Evolutionary conservation across 2,113 vertebrate genomes (phyloP), one percentile per base, ranked within the genome.

Genomic region (Pampusana beccarii): DNA sequence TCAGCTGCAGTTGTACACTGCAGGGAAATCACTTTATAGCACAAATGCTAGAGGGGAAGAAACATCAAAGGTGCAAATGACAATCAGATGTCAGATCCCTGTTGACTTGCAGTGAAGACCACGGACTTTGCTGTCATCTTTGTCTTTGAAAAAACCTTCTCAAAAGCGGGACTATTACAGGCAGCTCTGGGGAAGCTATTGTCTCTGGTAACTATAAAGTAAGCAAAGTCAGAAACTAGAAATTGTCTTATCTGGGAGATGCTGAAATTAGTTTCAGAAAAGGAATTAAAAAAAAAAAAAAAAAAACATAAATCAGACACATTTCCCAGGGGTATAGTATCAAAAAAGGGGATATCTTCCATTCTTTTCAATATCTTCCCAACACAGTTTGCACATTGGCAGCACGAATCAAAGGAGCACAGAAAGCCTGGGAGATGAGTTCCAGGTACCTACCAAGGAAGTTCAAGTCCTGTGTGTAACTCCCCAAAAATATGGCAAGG

Each of bases 21-120:
- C 79, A 80, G 70, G 40, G n/a, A 96, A 82, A 80, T 69, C 48
- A 48, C 57, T 92, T 81, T 34, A 53, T 21, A 90, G 66, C 54
- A 70, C 71, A 80, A 92, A 72, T 40, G 40, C 62, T 75, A n/a
- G 88, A 73, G 58, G 78, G 85, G 57, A 64, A 81, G 74, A 90
- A 88, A 90, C 81, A 88, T 77, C 88, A 95, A 86, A 92, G 51
- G 26, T n/a, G n/a, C 34, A 90, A 44, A 72, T n/a, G 62, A 72
- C 88, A 83, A 80, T 50, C 16, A 57, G 54, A 65, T 42, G 36
- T 77, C 85, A 93, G 88, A 88, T 90, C 86, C 54, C 81, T 73
- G 81, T 46, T 90, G 88, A 77, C 64, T 88, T 82, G 62, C 40
- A 28, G 26, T 11, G 54, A 86, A 89, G 66, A 64, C 54, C 25